Evolutionary conservation across 2,797 vertebrate genomes (phyloP).

Genomic region (Stomatorhinus walkeri): DNA sequence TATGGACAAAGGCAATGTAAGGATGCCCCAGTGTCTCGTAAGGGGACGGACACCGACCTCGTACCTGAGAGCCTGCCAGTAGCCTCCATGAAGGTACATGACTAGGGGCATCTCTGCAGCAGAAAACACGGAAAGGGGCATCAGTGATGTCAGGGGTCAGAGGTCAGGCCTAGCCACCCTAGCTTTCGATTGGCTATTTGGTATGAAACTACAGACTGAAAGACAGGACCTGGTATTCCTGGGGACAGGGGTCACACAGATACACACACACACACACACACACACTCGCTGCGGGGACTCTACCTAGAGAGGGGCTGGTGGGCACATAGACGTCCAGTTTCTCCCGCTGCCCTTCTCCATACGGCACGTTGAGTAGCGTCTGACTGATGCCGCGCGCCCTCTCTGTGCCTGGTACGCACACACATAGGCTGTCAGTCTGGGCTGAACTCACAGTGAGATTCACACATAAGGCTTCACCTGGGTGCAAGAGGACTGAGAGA

Average conservation of each 20-base stretch:
- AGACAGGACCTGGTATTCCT: neutral
- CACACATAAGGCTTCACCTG: neutral
- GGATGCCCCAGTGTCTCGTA: neutral
- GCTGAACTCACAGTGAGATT: neutral
- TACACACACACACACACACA: neutral
- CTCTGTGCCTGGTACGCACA: conserved; percentile 61
- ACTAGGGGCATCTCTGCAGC: conserved; percentile 68
- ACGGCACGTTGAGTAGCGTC: conserved; percentile 67
- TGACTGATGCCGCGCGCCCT: conserved; percentile 53
- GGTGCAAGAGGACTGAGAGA: neutral
- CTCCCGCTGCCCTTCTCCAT: conserved; percentile 68
- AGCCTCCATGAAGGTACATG: conserved; percentile 87
- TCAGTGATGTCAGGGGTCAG: neutral
- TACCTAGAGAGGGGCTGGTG: conserved; percentile 52
- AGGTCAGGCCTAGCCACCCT: neutral
- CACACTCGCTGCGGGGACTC: neutral
- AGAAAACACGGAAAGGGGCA: conserved; percentile 8
- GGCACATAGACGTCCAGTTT: conserved; percentile 83
- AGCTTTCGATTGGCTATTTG: neutral
- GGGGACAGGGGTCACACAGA: neutral
- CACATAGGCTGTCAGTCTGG: conserved; percentile 2
- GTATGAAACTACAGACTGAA: neutral
- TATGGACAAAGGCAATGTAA: neutral
- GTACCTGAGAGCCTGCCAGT: conserved; percentile 90
- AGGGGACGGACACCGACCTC: neutral